Evolutionary conservation across 64 coral and sea anemone species (phyloP), one percentile per base, ranked within the genome.

Genomic region (Montipora efflorescens): DNA sequence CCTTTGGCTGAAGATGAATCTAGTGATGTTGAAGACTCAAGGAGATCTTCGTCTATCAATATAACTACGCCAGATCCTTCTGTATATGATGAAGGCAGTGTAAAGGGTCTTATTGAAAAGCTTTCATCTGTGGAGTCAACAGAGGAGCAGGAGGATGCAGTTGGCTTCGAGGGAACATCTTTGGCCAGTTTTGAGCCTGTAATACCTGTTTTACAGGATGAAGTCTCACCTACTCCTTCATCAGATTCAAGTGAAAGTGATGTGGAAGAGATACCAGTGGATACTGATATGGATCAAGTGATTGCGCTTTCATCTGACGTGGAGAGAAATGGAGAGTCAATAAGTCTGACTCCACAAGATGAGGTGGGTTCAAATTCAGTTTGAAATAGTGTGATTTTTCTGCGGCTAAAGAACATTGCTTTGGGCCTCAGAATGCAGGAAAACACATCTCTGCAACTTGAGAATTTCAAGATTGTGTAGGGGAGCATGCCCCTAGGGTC

Each of bases 1-100:
- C 90, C 90, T 66, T 77, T 92, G 46, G 90, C 90, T 9, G 90
- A 92, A 82, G 81, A 92, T 78, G 90, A 92, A 67, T 82, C 81
- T 36, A 92, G 81, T 78, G 90, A 92, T 66, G 57, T 92, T 36
- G 90, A 92, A 76, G 72, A 74, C 21, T 86, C 82, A 5, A 49
- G 82, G 82, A 70, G 82, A 71, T 48, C 82, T 7, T 86, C 82
- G 9, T 86, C 82, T 12, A 72, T 86, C 71, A 64, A 86, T 59
- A 71, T 86, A 47, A 72, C 71, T 13, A 45, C 64, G 7, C 62
- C 18, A 22, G 64, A 70, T 86, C 46, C 18, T 50, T 86, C 82
- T 71, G 71, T 86, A 11, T 86, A 86, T 72, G 82, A 72, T 72
- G 82, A 71, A 71, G 44, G 11, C 16, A 86, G 66, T n/a, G 66